Evolutionary conservation across 2,888 invertebrate genomes (phyloP).

Genomic region (Lissocephala sabroskyi): DNA sequence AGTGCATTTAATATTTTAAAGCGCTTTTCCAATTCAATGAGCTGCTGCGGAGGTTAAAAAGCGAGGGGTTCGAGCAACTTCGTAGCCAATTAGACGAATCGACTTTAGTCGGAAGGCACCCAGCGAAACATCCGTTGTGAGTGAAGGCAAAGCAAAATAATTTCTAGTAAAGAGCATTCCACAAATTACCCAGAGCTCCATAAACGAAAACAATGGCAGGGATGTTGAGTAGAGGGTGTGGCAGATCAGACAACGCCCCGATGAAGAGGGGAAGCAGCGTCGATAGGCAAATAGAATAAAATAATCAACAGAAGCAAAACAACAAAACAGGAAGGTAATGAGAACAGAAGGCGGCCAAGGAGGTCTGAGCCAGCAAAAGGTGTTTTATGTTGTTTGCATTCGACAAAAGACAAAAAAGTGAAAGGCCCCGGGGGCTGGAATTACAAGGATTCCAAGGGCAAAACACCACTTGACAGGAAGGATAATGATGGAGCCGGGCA

Average conservation of each 20-base stretch:
- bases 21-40: constrained; percentile 13
- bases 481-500: constrained; percentile 1
- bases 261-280: constrained; percentile 23
- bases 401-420: constrained; percentile 36
- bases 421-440: constrained; percentile 45
- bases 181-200: not conserved
- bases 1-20: constrained; percentile 35
- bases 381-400: no score
- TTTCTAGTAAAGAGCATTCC: constrained; percentile 13
- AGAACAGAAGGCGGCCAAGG: no score
- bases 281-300: constrained; percentile 48
- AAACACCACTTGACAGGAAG: not conserved
- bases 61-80: not conserved
- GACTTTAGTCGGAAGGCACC: constrained; percentile 3
- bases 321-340: constrained; percentile 46
- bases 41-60: not conserved
- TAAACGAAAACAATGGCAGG: constrained; percentile 15
- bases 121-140: constrained; percentile 1
- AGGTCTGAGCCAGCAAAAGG: no score
- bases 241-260: no score
- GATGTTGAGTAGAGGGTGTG: no score
- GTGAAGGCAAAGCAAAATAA: constrained; percentile 24
- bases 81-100: constrained; percentile 18
- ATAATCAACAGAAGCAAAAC: constrained; percentile 41
- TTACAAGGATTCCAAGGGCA: constrained; percentile 10